Evolutionary conservation across 2,888 invertebrate genomes (phyloP), one percentile per base, ranked within the genome.

Genomic region (Thera britannica): DNA sequence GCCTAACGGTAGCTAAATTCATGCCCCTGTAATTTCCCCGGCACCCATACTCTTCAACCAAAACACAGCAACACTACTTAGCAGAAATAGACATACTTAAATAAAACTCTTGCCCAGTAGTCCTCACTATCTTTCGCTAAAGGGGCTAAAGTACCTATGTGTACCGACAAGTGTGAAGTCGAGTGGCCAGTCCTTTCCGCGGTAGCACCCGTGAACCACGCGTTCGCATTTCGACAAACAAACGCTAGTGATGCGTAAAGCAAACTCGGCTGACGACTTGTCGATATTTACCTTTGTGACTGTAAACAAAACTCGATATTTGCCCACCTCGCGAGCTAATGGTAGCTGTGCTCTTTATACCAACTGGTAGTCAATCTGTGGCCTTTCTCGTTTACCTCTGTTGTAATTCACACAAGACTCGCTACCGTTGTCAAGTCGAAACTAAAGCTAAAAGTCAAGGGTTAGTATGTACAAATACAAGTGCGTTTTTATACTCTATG

Each of bases 241-340:
- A 79, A 77, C 73, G 85, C 87, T 93, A 93, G 93, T 93, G 93
- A 93, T 93, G 93, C 93, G 91, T 90, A 93, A 93, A 92, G 89
- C 93, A 92, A 93, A 92, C 92, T 87, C 78, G 78, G 84, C 84
- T 90, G 92, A 92, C 93, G 93, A 92, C 91, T 86, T 89, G 91
- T 91, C 92, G 91, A 90, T 92, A 86, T 93, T 93, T 90, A 89
- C 89, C 76, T 84, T 84, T 81, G 83, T 75, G 83, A 90, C 88
- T 78, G 90, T 87, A 92, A 93, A 93, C 88, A 92, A 83, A 89
- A 87, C 85, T 89, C 84, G 88, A 89, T 92, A 88, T 93, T 93
- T 93, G 90, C 87, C 83, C 84, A 86, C 83, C 88, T 87, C 85
- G 82, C 86, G 79, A 88, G 87, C 87, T 93, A 93, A 93, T 93